Conservation (phyloP, 1,140 invertebrate species). For the Drosophila navojoa region DNA sequence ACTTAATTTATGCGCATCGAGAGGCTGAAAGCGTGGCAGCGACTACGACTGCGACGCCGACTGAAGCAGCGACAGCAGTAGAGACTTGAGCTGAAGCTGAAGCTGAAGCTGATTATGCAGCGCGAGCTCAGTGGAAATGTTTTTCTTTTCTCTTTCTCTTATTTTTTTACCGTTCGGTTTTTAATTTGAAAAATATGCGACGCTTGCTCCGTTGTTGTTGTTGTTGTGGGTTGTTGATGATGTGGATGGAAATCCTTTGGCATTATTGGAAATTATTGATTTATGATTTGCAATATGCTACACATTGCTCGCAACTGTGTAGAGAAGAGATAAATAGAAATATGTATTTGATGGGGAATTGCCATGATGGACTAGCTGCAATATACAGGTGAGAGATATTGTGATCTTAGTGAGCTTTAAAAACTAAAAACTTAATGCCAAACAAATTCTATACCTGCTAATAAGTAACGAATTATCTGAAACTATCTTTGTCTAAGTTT, state of each 20-base stretch:
- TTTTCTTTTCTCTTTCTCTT: conserved; percentile 39
- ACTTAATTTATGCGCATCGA: conserved; percentile 79
- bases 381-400: no score
- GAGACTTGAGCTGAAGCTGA: conserved; percentile 2
- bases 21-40: conserved; percentile 68
- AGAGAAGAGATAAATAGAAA: neutral
- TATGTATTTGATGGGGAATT: no score
- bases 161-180: conserved; percentile 29
- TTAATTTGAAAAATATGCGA: conserved; percentile 79
- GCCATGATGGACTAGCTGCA: no score
- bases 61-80: conserved; percentile 28
- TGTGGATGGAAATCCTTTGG: conserved; percentile 49
- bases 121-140: conserved; percentile 51
- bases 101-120: conserved; percentile 68
- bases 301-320: neutral
- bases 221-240: conserved; percentile 8
- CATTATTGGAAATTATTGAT: conserved; percentile 71
- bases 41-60: conserved; percentile 29
- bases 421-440: no score
- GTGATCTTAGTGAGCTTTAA: no score
- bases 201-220: conserved; percentile 32
- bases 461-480: no score
- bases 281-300: conserved; percentile 56
- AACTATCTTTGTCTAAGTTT: no score
- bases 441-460: no score